Conservation (phyloP, 2,113 vertebrate species). For the Arvicanthis niloticus region DNA sequence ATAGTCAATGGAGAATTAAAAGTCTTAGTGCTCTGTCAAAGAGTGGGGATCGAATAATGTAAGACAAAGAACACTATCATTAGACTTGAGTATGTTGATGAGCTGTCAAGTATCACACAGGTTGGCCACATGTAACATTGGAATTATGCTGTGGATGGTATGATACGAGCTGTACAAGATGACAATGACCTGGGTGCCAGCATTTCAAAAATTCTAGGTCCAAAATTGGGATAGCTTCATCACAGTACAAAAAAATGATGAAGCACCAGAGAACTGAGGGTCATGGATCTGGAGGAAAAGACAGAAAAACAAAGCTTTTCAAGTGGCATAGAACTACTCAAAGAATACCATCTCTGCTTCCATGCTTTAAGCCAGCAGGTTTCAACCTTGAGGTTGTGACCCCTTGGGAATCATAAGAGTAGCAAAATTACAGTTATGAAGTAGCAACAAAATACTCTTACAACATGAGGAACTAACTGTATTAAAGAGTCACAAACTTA, state of each 20-base stretch:
- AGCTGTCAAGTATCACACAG: neutral
- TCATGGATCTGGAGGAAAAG: neutral
- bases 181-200: neutral
- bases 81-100: neutral
- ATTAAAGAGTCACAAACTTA: neutral
- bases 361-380: neutral
- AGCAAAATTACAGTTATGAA: neutral
- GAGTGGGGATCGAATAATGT: neutral
- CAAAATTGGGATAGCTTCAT: neutral
- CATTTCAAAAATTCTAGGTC: neutral
- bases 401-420: neutral
- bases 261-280: neutral
- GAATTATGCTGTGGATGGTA: neutral
- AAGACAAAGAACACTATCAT: neutral
- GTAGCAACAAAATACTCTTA: neutral
- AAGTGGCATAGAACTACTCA: neutral
- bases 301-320: neutral
- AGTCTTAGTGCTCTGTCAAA: neutral
- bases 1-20: neutral
- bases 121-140: neutral
- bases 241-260: neutral
- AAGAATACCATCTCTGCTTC: neutral
- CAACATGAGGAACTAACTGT: neutral
- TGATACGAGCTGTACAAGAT: accelerated
- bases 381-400: neutral